phyloP scores from a whole-genome alignment of 2,888 invertebrate species.

The Neuroscelio doddi region DNA sequence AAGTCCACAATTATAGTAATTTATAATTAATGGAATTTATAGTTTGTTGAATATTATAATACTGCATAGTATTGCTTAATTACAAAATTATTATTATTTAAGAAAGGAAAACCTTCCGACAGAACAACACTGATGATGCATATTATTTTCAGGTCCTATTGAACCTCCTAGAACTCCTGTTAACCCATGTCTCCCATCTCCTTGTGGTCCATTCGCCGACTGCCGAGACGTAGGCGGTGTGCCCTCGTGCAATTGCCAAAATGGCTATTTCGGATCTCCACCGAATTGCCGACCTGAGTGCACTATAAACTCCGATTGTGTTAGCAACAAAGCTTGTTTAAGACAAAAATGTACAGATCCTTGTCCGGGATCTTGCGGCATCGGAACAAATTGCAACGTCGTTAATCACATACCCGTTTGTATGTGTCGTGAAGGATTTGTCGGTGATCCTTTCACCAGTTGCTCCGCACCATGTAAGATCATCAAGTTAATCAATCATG shows the following conservation, averaged over 20 bases:
- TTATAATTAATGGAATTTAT: no score
- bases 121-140: no score
- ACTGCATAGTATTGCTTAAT: no score
- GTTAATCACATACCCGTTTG: constrained; percentile 72
- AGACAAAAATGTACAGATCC: constrained; percentile 83
- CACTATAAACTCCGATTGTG: constrained; percentile 84
- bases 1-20: no score
- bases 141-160: constrained; percentile 49
- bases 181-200: constrained; percentile 76
- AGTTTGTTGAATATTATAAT: no score
- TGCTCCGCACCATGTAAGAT: constrained; percentile 32
- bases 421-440: constrained; percentile 64
- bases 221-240: constrained; percentile 77
- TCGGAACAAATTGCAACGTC: constrained; percentile 73
- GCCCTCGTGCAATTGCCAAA: constrained; percentile 79
- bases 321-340: constrained; percentile 80
- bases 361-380: constrained; percentile 79
- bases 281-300: constrained; percentile 87
- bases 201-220: constrained; percentile 77
- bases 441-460: constrained; percentile 57
- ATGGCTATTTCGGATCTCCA: constrained; percentile 78
- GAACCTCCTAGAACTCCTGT: constrained; percentile 64
- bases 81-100: no score
- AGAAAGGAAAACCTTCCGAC: no score
- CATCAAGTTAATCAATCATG: no score